phyloP scores from a whole-genome alignment of 1,140 invertebrate species.

The Cydia amplana region DNA sequence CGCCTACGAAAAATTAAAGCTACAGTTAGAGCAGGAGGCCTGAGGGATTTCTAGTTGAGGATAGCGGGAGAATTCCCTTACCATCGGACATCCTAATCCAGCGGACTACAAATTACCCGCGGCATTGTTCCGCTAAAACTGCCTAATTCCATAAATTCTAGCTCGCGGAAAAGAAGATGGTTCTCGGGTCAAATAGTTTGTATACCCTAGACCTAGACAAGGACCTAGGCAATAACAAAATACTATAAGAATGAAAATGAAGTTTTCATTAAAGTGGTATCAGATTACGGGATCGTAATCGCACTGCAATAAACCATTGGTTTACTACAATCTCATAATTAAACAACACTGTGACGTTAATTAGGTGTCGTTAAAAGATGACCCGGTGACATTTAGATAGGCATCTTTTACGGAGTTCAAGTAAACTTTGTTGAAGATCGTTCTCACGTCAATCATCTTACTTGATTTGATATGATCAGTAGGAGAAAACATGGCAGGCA shows the following conservation, averaged over 20 bases:
- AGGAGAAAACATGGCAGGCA: neutral
- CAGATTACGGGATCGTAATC: neutral
- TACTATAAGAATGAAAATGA: neutral
- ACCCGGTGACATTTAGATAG: neutral
- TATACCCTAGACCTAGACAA: no score
- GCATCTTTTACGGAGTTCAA: neutral
- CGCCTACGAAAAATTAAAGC: no score
- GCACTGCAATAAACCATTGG: neutral
- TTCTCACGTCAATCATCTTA: conserved; percentile 18
- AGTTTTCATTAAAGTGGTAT: neutral
- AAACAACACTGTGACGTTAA: conserved; percentile 14
- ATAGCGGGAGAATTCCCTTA: no score
- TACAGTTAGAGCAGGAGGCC: no score
- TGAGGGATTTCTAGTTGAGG: no score
- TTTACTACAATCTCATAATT: neutral
- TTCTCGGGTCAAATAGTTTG: no score
- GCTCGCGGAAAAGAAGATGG: no score
- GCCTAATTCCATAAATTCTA: no score
- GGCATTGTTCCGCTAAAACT: no score
- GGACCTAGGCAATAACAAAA: no score
- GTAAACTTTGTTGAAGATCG: conserved; percentile 2
- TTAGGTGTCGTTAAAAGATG: conserved; percentile 4
- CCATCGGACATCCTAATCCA: no score
- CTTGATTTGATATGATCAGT: neutral
- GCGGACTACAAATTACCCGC: no score